phyloP scores from a whole-genome alignment of 1,140 invertebrate species.

The Drosophila murphyi region DNA sequence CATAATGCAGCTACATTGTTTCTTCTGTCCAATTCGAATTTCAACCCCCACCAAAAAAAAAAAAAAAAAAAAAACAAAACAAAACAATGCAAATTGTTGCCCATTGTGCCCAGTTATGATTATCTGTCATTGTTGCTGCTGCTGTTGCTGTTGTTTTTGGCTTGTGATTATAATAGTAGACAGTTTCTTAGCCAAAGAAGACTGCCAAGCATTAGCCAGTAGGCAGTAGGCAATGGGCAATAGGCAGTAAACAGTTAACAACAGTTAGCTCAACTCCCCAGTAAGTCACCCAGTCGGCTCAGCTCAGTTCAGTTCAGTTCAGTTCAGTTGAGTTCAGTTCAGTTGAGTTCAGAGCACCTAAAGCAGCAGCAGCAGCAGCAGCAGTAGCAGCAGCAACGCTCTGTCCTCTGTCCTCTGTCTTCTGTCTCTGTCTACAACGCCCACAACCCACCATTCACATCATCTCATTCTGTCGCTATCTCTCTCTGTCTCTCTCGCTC shows the following conservation, averaged over 20 bases:
- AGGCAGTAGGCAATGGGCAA: constrained; percentile 16
- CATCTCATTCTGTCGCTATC: background rate
- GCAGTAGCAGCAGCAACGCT: no score
- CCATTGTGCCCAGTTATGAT: constrained; percentile 76
- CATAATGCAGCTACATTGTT: constrained; percentile 50
- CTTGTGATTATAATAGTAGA: constrained; percentile 30
- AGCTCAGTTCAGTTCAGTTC: constrained; percentile 32
- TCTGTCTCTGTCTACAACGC: constrained; percentile 32
- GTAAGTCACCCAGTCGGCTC: constrained; percentile 55
- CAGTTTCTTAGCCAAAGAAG: constrained; percentile 39
- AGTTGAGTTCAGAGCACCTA: constrained; percentile 77
- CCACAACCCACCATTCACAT: background rate
- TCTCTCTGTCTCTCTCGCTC: constrained; percentile 12
- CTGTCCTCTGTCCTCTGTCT: constrained; percentile 42
- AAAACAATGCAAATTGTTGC: constrained; percentile 52
- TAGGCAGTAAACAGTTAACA: constrained; percentile 27
- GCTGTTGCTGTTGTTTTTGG: constrained; percentile 41
- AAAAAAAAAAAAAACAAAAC: background rate
- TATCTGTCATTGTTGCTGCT: constrained; percentile 72
- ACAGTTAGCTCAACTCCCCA: constrained; percentile 28
- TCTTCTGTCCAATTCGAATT: constrained; percentile 1
- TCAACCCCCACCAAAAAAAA: background rate
- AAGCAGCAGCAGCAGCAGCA: constrained; percentile 17
- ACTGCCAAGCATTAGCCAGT: constrained; percentile 5
- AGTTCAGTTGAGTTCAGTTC: constrained; percentile 61